Evolutionary conservation across 2,797 vertebrate species (phyloP), one percentile per base, ranked within the genome.

Genomic region (Brachymystax lenok): DNA sequence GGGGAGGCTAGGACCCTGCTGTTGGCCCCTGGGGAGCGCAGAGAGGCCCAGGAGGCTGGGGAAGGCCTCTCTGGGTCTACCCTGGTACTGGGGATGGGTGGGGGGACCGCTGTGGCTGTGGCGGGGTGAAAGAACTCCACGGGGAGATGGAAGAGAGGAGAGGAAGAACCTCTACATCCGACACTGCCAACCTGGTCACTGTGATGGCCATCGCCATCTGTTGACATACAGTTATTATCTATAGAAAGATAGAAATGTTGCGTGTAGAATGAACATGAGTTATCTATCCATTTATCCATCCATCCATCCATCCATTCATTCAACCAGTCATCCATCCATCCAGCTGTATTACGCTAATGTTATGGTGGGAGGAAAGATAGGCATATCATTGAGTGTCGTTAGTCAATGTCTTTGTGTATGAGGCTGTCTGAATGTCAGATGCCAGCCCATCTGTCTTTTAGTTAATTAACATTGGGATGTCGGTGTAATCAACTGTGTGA

Each of bases 31-130:
- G 96, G 95, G 3, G 97, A 98, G 71, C 94, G 94, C 67, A 97
- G 93, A 16, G 96, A 96, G 0, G 96, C 95, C 98, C 98, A 98
- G 6, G 96, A 97, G 69, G 95, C 95, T 71, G 96, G 95, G n/a
- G 96, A 93, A 33, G 94, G 90, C 28, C 71, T 70, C 91, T 75
- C 79, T 1, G 87, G 83, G 89, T 80, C 72, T 77, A 89, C 80
- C 70, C 85, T 21, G 63, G 83, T 83, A 82, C 85, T 78, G 1
- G 89, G 86, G 69, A 85, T 83, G 52, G 82, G 80, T 6, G 94
- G 94, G 52, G 91, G 86, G 64, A 92, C 90, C 0, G 95, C 92
- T 3, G 97, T 50, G 33, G 40, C 19, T 3, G 97, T 27, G 19
- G 40, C 4, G 1, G 71, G 96, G 83, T 98, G 96, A 87, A 98